Evolutionary conservation across 2,888 invertebrate genomes (phyloP), one percentile per base, ranked within the genome.

Genomic region (Altica lythri): DNA sequence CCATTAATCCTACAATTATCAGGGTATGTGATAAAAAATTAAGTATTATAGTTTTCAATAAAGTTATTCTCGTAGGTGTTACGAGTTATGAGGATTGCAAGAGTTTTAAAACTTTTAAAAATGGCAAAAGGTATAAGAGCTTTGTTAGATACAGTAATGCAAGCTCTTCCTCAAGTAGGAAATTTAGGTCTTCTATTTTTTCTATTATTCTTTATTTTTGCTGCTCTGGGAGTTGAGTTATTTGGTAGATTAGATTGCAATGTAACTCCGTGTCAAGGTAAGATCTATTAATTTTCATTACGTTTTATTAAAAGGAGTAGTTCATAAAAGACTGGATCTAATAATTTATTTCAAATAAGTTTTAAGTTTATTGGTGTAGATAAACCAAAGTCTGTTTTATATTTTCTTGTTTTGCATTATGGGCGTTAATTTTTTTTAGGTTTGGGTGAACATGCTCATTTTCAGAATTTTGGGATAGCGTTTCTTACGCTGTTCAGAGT

Each of bases 121-220:
- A 99, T 99, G 99, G 99, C 99, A 0, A 98, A 98, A 78, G 99
- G 99, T 2, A 99, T 99, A 68, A 83, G 99, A 64, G 97, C 98
- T 0, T 81, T 99, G 60, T 78, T 99, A 71, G 99, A 99, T 74
- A 99, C 99, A 6, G 99, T 99, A 47, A 97, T 99, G 89, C 98
- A 99, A 78, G 99, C 99, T 1, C 80, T 99, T 64, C 99, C 99
- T 3, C 99, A 99, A 83, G 98, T 99, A 48, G 99, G 98, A 60
- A 99, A 99, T 78, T 83, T 99, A 62, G 99, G 98, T 5, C 85
- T 99, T 17, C 81, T 99, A 54, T 99, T 99, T 83, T 99, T 99
- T 80, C 84, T 99, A 61, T 83, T 99, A 13, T 99, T 99, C 81
- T 99, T 99, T 81, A 99, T 99, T 75, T 99, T 99, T 78, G 98